Evolutionary conservation across 2,888 invertebrate species (phyloP).

Genomic region (Agriopis leucophaearia): DNA sequence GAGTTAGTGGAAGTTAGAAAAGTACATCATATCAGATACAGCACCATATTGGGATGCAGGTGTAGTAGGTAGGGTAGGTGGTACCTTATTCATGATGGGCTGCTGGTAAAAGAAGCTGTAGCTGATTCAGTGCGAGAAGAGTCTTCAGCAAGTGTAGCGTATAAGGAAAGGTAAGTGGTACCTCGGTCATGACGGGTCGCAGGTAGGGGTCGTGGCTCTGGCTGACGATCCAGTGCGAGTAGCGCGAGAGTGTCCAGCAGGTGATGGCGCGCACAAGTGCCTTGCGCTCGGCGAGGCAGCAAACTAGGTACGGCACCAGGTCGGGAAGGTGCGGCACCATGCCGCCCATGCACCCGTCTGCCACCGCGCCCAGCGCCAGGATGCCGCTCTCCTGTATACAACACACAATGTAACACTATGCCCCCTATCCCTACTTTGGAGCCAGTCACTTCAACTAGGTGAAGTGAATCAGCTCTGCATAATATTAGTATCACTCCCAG

Average conservation of each 20-base stretch:
- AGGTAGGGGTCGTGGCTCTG: conserved; percentile 98
- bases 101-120: conserved; percentile 96
- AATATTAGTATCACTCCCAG: no score
- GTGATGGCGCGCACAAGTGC: conserved; percentile 99
- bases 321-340: conserved; percentile 99
- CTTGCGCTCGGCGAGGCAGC: conserved; percentile 96
- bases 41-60: no score
- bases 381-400: conserved; percentile 92
- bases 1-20: no score
- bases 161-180: conserved; percentile 52
- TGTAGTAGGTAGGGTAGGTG: background rate
- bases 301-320: conserved; percentile 97
- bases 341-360: conserved; percentile 97
- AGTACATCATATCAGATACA: no score
- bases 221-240: conserved; percentile 99
- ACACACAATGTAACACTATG: background rate
- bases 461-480: no score
- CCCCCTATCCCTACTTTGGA: no score
- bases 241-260: conserved; percentile 99
- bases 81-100: conserved; percentile 96
- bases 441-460: no score
- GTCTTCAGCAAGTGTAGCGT: conserved; percentile 96
- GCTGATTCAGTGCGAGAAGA: conserved; percentile 99
- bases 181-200: conserved; percentile 97
- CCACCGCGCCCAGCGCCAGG: conserved; percentile 96